Base-by-base conservation (phyloP, 2,113 vertebrate genomes). In the Noctilio leporinus region DNA sequence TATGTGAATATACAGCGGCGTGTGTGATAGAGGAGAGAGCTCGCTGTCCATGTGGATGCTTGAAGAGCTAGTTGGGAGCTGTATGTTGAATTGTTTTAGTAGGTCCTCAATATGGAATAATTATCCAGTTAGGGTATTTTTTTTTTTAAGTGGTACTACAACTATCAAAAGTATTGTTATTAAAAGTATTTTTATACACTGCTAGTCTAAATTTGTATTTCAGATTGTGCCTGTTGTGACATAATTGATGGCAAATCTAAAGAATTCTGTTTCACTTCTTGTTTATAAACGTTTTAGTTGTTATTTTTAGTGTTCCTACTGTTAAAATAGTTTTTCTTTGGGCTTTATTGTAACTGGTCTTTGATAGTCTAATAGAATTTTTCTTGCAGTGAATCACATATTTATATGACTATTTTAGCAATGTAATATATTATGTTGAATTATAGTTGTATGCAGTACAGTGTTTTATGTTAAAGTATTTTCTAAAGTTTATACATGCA, bases 391-490 rank as follows among this genome's bases (percentile, higher is more conserved):
- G 96, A 96, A 90, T 94, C 95, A 88, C 94, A 96, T 98, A 98
- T 98, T 98, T 98, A 98, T 98, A 97, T 98, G 94, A 98, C 96
- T 96, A 92, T 98, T 98, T 97, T 98, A 98, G 97, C 97, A 97
- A 82, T 97, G 78, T 94, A 98, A 98, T 98, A 97, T 98, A 98
- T 98, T 96, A 51, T 97, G 97, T 98, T 92, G 93, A 86, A 69
- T 89, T 96, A 75, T 76, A 55, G 86, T 95, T 96, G 33, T 95
- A 9, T 89, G 76, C 76, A 89, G 69, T 91, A 95, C 57, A 26
- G 28, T 82, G 67, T 95, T 81, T 90, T 92, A 81, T 49, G 96
- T 95, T 96, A 98, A 98, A 98, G 92, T 98, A 97, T 98, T 98
- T 98, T 98, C 98, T 98, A 93, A 98, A 97, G 94, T 92, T 93